Evolutionary conservation across 2,797 vertebrate species (phyloP).

Genomic region (Linurgus olivaceus): DNA sequence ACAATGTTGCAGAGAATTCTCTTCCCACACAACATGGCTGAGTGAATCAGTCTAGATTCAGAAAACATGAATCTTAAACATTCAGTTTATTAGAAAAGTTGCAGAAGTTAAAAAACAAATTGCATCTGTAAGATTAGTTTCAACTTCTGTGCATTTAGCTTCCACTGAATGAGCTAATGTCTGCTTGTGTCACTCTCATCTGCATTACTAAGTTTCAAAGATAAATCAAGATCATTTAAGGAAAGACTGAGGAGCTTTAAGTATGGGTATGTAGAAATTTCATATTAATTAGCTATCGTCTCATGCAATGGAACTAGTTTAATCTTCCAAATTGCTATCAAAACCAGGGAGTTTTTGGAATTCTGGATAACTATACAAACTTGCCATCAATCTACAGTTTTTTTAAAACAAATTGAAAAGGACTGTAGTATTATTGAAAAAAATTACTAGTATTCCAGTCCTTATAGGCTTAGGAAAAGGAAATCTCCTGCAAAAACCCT

Average conservation of each 20-base stretch:
- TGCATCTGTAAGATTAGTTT: background rate
- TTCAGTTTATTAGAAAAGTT: background rate
- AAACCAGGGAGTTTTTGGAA: background rate
- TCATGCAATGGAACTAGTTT: background rate
- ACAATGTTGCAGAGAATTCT: background rate
- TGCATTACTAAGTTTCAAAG: background rate
- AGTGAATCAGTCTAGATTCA: background rate
- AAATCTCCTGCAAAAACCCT: background rate
- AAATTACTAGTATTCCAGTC: background rate
- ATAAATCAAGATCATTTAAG: background rate
- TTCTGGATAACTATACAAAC: background rate
- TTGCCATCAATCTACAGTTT: background rate
- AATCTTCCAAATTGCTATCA: background rate
- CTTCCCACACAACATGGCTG: background rate
- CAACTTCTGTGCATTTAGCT: background rate
- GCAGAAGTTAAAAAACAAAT: background rate
- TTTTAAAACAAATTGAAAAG: background rate
- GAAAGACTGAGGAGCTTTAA: background rate
- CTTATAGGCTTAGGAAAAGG: background rate
- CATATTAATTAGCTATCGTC: background rate
- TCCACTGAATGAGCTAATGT: background rate
- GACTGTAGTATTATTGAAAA: background rate
- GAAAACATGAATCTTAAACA: background rate
- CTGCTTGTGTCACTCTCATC: background rate
- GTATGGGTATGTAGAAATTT: background rate